phyloP scores from a whole-genome alignment of 1,140 invertebrate species.

The Streblospio benedicti region DNA sequence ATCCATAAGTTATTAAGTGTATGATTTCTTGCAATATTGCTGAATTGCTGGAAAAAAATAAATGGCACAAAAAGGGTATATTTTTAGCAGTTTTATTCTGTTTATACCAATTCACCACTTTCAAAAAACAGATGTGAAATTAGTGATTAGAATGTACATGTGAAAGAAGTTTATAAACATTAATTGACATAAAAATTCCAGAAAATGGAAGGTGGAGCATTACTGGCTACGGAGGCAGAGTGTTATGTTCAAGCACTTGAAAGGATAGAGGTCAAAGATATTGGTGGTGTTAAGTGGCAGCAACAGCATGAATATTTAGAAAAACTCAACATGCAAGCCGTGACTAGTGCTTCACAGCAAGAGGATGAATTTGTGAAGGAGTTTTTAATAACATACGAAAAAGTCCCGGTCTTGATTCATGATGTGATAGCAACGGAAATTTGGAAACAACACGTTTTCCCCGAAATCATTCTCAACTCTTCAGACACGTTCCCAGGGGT shows the following conservation, averaged over 20 bases:
- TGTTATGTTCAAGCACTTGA: slow-evolving; percentile 19
- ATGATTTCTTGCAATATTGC: too few species aligned
- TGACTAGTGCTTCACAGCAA: slow-evolving; percentile 41
- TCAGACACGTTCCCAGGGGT: slow-evolving; percentile 40
- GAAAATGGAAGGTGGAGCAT: too few species aligned
- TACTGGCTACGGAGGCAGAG: slow-evolving; percentile 22
- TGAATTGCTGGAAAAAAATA: too few species aligned
- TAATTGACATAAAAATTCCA: too few species aligned
- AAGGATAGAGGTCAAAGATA: slow-evolving; percentile 19
- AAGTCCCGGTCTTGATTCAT: slow-evolving; percentile 41
- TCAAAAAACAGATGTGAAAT: too few species aligned
- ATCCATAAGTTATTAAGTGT: too few species aligned
- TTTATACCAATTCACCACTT: too few species aligned
- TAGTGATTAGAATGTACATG: too few species aligned
- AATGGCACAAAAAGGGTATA: too few species aligned
- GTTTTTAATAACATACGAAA: slow-evolving; percentile 42
- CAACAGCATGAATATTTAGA: slow-evolving; percentile 46
- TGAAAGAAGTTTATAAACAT: too few species aligned
- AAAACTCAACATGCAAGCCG: slow-evolving; percentile 48
- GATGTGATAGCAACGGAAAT: slow-evolving; percentile 42
- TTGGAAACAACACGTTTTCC: slow-evolving; percentile 45
- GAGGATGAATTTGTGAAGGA: slow-evolving; percentile 48
- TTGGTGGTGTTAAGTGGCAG: slow-evolving; percentile 29
- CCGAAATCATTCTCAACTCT: slow-evolving; percentile 35
- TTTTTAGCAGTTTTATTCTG: too few species aligned